Percentiles rank a stretch among this genome's conserved stretches.
Conservation (phyloP, 2,113 vertebrate species). For the Albula goreensis region DNA sequence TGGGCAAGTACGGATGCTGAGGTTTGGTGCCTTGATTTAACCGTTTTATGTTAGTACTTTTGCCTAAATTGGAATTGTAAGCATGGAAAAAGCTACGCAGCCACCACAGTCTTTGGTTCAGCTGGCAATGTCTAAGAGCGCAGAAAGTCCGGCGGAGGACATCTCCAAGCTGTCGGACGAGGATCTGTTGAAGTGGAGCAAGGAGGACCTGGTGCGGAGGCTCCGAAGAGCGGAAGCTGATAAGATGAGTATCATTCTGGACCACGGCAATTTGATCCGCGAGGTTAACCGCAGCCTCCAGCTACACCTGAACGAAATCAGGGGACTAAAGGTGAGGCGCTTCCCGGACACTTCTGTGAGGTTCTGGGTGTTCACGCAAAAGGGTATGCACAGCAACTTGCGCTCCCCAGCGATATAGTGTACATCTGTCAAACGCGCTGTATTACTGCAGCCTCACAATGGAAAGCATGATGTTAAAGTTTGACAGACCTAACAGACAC, state of each 20-base stretch:
- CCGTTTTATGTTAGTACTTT: slow-evolving; percentile 49
- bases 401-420: not conserved
- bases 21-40: not conserved
- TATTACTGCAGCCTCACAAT: not conserved
- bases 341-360: not conserved
- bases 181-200: slow-evolving; percentile 89
- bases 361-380: not conserved
- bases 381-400: not conserved
- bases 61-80: slow-evolving; percentile 53
- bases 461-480: not conserved
- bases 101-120: slow-evolving; percentile 45
- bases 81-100: slow-evolving; percentile 69
- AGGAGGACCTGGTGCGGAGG: slow-evolving; percentile 88
- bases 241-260: slow-evolving; percentile 94
- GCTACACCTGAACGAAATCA: slow-evolving; percentile 93
- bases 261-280: slow-evolving; percentile 94
- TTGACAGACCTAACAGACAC: not conserved
- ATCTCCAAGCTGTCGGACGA: slow-evolving; percentile 87
- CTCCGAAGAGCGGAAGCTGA: slow-evolving; percentile 89
- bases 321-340: slow-evolving; percentile 86
- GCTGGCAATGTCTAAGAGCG: slow-evolving; percentile 51
- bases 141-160: slow-evolving; percentile 74
- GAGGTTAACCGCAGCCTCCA: slow-evolving; percentile 96
- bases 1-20: slow-evolving; percentile 1
- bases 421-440: not conserved